These are phyloP conservation scores for Macrosteles quadrilineatus DNA, from an alignment of 1,140 invertebrate species.

Conservation along the genomic window DNA sequence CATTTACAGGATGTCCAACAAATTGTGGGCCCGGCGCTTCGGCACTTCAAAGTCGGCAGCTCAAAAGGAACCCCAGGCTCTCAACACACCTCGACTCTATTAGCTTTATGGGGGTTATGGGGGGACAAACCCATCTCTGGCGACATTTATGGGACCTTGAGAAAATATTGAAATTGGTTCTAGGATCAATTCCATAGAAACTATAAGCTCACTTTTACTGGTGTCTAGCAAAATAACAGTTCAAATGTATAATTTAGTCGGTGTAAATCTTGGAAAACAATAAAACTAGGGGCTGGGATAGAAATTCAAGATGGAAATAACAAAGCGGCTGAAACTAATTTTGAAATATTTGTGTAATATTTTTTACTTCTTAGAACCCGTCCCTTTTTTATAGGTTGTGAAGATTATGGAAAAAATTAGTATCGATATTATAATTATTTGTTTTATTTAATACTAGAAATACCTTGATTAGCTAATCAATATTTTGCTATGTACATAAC, in stretches of 20 bases:
- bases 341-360: too few species aligned
- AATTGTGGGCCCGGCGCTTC: neutral
- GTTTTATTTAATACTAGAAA: too few species aligned
- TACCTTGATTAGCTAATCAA: too few species aligned
- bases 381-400: too few species aligned
- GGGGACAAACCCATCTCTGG: neutral
- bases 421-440: too few species aligned
- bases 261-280: neutral
- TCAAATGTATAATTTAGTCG: neutral
- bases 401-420: too few species aligned
- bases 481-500: too few species aligned
- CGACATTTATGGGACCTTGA: neutral
- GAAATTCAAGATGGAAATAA: too few species aligned
- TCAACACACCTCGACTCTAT: constrained; percentile 1
- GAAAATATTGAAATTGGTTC: constrained; percentile 11
- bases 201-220: neutral
- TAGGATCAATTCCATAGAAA: constrained; percentile 3
- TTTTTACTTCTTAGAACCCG: too few species aligned
- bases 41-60: constrained; percentile 1
- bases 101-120: neutral
- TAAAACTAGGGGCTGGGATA: too few species aligned
- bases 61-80: neutral
- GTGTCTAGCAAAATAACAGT: constrained; percentile 4
- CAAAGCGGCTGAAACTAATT: too few species aligned
- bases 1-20: constrained; percentile 12